Conservation (phyloP, 92 coral and sea anemone genomes). For the Zoanthus sansibaricus region DNA sequence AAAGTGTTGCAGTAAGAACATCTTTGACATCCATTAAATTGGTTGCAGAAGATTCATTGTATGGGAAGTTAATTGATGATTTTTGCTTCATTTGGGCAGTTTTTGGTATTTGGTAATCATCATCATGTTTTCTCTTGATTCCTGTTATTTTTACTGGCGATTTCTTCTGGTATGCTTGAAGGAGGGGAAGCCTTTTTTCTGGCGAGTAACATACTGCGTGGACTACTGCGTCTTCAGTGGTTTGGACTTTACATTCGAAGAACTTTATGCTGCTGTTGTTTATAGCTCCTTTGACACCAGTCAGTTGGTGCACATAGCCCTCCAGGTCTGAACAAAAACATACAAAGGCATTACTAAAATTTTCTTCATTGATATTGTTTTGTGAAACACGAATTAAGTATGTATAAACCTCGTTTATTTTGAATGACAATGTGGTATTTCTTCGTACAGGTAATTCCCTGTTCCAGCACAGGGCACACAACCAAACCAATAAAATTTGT, state of each 20-base stretch:
- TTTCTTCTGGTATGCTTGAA: slow-evolving; percentile 17
- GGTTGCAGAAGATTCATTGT: slow-evolving; percentile 36
- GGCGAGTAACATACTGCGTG: slow-evolving; percentile 39
- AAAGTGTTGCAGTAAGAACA: slow-evolving; percentile 21
- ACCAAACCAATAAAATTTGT: slow-evolving; percentile 16
- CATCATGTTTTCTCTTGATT: slow-evolving; percentile 27
- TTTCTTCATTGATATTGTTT: slow-evolving; percentile 35
- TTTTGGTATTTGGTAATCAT: slow-evolving; percentile 28
- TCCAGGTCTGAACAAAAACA: slow-evolving; percentile 33
- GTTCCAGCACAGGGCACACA: slow-evolving; percentile 26
- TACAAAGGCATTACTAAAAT: slow-evolving; percentile 39
- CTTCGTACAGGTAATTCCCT: slow-evolving; percentile 27
- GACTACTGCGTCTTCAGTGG: slow-evolving; percentile 25
- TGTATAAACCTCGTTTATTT: slow-evolving; percentile 41
- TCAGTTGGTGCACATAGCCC: slow-evolving; percentile 41
- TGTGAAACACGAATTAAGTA: slow-evolving; percentile 42
- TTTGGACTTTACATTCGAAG: slow-evolving; percentile 43
- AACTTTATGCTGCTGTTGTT: slow-evolving; percentile 31
- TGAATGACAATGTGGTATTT: slow-evolving; percentile 13
- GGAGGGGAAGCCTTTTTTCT: slow-evolving; percentile 18
- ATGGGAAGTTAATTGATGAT: slow-evolving; percentile 14
- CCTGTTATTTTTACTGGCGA: slow-evolving; percentile 30
- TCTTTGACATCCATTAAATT: slow-evolving; percentile 27
- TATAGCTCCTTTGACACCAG: slow-evolving; percentile 25
- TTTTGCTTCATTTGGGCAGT: slow-evolving; percentile 26